Evolutionary conservation across 2,113 vertebrate genomes (phyloP), one percentile per base, ranked within the genome.

Genomic region (Fukomys damarensis): DNA sequence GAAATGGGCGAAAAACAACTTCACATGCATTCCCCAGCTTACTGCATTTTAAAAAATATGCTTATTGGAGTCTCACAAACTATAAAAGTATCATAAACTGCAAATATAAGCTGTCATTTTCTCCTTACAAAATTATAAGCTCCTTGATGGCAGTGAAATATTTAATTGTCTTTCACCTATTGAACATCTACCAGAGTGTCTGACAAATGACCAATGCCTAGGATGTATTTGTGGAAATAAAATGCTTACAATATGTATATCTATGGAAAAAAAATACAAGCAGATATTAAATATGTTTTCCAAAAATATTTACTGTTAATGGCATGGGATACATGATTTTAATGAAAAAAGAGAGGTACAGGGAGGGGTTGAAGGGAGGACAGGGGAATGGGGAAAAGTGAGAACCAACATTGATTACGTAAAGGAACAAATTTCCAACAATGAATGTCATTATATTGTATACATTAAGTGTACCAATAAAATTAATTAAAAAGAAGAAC

Each of bases 141-240:
- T 96, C 22, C 26, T 63, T 43, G 86, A 93, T 5, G 30, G 16
- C 32, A 61, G 13, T 6, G 9, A 83, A 89, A 41, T 13, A 58
- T 49, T 49, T 56, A 83, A 46, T 91, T 77, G 52, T 76, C 72
- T 79, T 89, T 86, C 0, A 52, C 24, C 14, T 66, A 96, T 89
- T 70, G 6, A 54, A 19, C 8, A 58, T 49, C 35, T 83, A 28
- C 38, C 35, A 72, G 86, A 46, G 26, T 68, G 4, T 91, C 74
- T 86, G 38, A 72, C 5, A 26, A 77, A 52, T 46, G 59, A 59
- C 32, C 94, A 61, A 28, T 68, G 5, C n/a, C 4, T 56, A 30
- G 58, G 30, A 91, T 20, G 12, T 82, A 74, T 72, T 79, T 96
- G 66, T 66, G 61, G 41, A 91, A 77, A 86, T 54, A 54, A 93